Evolutionary conservation across 2,797 vertebrate genomes (phyloP).

Genomic region (Cottoperca gobio): DNA sequence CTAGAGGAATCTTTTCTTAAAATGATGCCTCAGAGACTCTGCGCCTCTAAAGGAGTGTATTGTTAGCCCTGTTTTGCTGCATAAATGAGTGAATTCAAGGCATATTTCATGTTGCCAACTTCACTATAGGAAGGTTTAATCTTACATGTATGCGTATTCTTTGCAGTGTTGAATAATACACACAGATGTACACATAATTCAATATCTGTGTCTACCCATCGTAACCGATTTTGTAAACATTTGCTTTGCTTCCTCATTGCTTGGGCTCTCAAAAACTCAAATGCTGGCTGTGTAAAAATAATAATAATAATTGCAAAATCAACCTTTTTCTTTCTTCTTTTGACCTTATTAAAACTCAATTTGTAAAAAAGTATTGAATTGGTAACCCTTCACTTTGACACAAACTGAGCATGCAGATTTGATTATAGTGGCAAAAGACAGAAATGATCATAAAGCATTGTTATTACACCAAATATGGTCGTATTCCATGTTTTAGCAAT

Average conservation of each 20-base stretch:
- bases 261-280: not conserved
- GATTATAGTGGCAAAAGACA: not conserved
- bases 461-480: not conserved
- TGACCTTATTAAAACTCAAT: not conserved
- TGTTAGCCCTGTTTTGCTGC: not conserved
- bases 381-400: not conserved
- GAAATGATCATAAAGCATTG: not conserved
- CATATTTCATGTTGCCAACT: conserved; percentile 12
- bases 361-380: not conserved
- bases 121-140: not conserved
- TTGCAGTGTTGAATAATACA: not conserved
- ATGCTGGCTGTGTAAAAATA: not conserved
- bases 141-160: not conserved
- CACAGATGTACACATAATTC: not conserved
- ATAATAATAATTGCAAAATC: not conserved
- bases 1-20: conserved; percentile 44
- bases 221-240: not conserved
- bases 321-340: not conserved
- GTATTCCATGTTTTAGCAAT: not conserved
- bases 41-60: not conserved
- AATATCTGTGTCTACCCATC: conserved; percentile 3
- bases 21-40: conserved; percentile 41
- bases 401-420: not conserved
- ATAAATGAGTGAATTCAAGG: not conserved
- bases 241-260: not conserved